Percentiles rank a stretch among this genome's conserved stretches.
phyloP scores from a whole-genome alignment of 2,797 vertebrate genomes.

The Pantherophis vulpinus region DNA sequence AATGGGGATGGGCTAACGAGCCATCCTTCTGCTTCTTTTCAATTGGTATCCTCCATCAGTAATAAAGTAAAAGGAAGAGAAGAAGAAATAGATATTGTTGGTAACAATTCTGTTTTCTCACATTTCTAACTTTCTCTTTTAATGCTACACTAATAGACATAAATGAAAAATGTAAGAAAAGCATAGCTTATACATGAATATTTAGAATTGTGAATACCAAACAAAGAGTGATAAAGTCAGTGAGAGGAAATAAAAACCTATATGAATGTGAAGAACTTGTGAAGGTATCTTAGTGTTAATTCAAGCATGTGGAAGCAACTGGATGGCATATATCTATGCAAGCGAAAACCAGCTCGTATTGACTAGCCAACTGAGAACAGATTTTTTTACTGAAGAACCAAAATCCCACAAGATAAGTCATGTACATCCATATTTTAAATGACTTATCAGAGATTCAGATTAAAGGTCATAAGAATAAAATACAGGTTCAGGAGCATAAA shows the following conservation, averaged over 20 bases:
- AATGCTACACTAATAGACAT: not conserved
- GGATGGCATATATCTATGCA: not conserved
- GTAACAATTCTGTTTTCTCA: not conserved
- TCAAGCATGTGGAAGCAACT: not conserved
- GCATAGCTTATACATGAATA: not conserved
- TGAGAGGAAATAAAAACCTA: not conserved
- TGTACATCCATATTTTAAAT: not conserved
- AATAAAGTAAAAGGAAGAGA: not conserved
- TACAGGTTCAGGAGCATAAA: not conserved
- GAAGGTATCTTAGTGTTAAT: not conserved
- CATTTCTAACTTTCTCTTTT: not conserved
- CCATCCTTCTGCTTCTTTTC: not conserved
- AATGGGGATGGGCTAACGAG: not conserved
- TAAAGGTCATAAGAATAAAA: not conserved
- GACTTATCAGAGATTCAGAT: not conserved
- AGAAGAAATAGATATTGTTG: not conserved
- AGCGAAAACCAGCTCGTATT: not conserved
- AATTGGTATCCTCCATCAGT: not conserved
- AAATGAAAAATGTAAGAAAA: constrained; percentile 29
- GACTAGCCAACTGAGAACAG: not conserved
- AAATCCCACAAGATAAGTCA: not conserved
- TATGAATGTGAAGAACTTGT: not conserved
- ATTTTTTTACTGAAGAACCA: not conserved
- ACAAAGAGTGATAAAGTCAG: not conserved
- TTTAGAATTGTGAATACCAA: not conserved